Base-by-base conservation (phyloP, 2,797 vertebrate genomes). In the Phataginus tricuspis region DNA sequence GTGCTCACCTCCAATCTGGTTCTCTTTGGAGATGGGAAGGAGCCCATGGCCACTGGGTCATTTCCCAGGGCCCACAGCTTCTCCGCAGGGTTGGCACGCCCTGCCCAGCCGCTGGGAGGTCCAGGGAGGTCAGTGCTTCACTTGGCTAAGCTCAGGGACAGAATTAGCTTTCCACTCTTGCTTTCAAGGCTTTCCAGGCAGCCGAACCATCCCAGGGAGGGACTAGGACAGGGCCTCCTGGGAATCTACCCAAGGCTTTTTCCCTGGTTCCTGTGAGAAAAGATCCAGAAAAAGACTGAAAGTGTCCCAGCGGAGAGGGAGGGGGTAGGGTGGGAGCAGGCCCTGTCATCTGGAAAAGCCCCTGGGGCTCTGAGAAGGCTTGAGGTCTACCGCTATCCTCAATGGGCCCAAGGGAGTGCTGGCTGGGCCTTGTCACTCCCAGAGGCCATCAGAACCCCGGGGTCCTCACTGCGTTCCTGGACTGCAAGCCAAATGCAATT, bases 191-290 rank as follows among this genome's bases (percentile, higher is more conserved):
- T 90, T 79, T 95, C 55, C 85, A 34, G 53, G 78, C 16, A 29
- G 95, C 94, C 84, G 75, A 63, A 49, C 75, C 95, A 57, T 72
- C 68, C n/a, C 16, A 42, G 89, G 90, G 92, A 95, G 85, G 63
- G 85, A 88, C n/a, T 59, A 71, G 95, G 86, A 83, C 3, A 3
- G 42, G 25, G 90, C 53, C 88, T 97, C 90, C 95, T 95, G 96
- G 97, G 97, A 97, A 90, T 85, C 86, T 83, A 82, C 96, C 96
- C 93, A 92, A 90, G 79, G 86, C 95, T 71, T 87, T 96, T 89
- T 75, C 94, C 61, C 90, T 72, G 85, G 87, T 92, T 95, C 88
- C 95, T 97, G 92, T 59, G 91, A 97, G 96, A 97, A 92, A 78
- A 94, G 57, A 55, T 96, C 94, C 96, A 96, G 86, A 90, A 64